Evolutionary conservation across 2,113 vertebrate genomes (phyloP), one percentile per base, ranked within the genome.

Genomic region (Perca flavescens): DNA sequence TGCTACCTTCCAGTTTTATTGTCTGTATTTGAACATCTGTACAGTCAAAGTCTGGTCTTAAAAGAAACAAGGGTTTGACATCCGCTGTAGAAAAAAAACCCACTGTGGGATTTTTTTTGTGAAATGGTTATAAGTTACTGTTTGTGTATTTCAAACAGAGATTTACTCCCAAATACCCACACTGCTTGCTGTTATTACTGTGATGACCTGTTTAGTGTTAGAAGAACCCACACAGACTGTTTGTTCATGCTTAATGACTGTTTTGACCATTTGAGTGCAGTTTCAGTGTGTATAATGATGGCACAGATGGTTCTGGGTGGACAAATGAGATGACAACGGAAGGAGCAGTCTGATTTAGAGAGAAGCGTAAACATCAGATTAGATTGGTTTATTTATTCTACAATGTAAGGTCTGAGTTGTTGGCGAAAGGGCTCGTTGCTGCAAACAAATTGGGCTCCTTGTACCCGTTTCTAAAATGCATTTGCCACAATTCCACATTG

Each of bases 231-330:
- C 46, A 12, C 34, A 6, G 13, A 28, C 58, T 31, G 46, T 19
- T 13, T 9, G n/a, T 40, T 63, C 16, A 4, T 12, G 22, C 6
- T 34, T 72, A 82, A 91, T 86, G 49, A 74, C 57, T 70, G 80
- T 81, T 83, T 78, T 85, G 21, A 54, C 6, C 0, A 3, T n/a
- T 16, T 11, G 46, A 15, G 21, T 28, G 52, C 49, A 7, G 25
- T 13, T 21, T 63, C 3, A 6, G 49, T 5, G 53, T 56, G 57
- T 43, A 10, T 43, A 58, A 65, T 28, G 46, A 25, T 28, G 16
- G 1, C 19, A 22, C 14, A 43, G 54, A 17, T 12, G 1, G 61
- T 3, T 52, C 4, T 2, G 21, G 11, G n/a, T 4, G 17, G 54
- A 62, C 57, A 50, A 69, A 62, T 56, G 50, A 67, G 62, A 66